Conservation (phyloP, 2,888 invertebrate genomes). For the Megamerina dolium region DNA sequence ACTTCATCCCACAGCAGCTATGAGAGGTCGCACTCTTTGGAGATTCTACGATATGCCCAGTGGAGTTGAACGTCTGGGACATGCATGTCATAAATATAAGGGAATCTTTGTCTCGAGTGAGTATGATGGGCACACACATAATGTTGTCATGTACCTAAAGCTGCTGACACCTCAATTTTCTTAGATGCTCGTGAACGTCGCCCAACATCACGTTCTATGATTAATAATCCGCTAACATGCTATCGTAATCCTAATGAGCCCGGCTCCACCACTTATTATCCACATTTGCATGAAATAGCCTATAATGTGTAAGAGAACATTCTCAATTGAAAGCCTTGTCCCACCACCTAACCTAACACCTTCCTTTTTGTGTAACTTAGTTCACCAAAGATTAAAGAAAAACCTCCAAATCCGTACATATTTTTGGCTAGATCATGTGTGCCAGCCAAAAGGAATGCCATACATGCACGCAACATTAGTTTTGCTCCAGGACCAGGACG, state of each 20-base stretch:
- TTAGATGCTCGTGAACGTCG: slow-evolving; percentile 34
- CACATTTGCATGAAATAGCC: slow-evolving; percentile 9
- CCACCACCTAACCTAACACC: too few species aligned
- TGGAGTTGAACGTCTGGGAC: slow-evolving; percentile 21
- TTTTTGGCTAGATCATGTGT: slow-evolving; percentile 28
- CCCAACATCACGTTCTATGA: slow-evolving; percentile 29
- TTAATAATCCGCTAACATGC: slow-evolving; percentile 22
- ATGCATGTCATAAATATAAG: slow-evolving; percentile 27
- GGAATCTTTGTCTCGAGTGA: slow-evolving; percentile 36
- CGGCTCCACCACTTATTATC: slow-evolving; percentile 30
- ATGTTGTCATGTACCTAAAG: too few species aligned
- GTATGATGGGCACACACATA: neutral
- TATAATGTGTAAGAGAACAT: slow-evolving; percentile 19
- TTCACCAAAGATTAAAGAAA: neutral
- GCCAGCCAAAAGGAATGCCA: slow-evolving; percentile 22
- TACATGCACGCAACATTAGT: slow-evolving; percentile 19
- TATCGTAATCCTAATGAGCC: slow-evolving; percentile 33
- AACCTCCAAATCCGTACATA: slow-evolving; percentile 22
- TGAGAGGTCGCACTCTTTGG: neutral
- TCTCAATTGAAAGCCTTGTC: too few species aligned
- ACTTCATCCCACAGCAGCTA: slow-evolving; percentile 2
- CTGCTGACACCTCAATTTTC: too few species aligned
- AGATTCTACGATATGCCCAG: slow-evolving; percentile 18
- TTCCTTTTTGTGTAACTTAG: neutral
- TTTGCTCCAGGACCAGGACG: slow-evolving; percentile 38